phyloP scores from a whole-genome alignment of 2,113 vertebrate species.

The Numida meleagris region DNA sequence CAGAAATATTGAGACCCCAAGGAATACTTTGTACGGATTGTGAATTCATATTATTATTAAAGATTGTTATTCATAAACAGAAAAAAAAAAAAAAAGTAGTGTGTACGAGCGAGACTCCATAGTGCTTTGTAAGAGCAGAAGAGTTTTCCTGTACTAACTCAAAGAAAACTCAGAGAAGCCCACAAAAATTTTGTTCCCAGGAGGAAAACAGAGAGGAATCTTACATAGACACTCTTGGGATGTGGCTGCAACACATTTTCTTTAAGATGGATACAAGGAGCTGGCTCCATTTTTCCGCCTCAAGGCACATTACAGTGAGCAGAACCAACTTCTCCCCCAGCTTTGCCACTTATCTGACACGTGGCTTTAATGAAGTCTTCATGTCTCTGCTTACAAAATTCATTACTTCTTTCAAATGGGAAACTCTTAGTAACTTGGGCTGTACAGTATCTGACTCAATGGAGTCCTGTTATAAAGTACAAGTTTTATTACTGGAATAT shows the following conservation, averaged over 20 bases:
- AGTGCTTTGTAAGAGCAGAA: not conserved
- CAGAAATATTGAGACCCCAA: not conserved
- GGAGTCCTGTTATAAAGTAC: not conserved
- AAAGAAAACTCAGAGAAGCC: not conserved
- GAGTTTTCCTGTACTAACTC: not conserved
- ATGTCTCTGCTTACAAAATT: not conserved
- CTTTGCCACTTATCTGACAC: not conserved
- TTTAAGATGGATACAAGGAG: not conserved
- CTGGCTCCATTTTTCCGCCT: not conserved
- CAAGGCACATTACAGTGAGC: not conserved
- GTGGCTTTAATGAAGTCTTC: not conserved
- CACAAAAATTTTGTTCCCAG: not conserved
- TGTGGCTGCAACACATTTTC: not conserved
- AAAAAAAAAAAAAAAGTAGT: not conserved
- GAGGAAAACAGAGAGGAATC: not conserved
- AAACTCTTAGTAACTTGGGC: not conserved
- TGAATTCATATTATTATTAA: not conserved
- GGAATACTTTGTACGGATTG: accelerated
- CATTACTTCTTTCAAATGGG: not conserved
- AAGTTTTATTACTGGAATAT: not conserved
- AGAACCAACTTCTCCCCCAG: not conserved
- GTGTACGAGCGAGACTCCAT: not conserved
- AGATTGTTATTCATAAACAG: not conserved
- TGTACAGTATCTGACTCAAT: not conserved
- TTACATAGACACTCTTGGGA: not conserved